Conservation (phyloP, 1,140 invertebrate species). For the Ridgeia piscesae region DNA sequence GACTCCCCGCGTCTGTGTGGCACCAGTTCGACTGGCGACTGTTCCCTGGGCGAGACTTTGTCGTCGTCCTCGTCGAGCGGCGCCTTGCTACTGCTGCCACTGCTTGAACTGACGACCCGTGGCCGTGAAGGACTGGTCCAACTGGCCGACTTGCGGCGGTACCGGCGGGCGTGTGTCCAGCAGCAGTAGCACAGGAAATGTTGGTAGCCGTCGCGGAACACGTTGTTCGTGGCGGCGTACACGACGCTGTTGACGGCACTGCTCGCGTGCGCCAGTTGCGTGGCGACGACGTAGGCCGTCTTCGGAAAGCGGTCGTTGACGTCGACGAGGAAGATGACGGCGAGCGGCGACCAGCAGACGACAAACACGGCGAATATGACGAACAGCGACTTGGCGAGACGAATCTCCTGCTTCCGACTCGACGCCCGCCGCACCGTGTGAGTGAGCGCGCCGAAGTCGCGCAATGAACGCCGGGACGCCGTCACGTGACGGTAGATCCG, state of each 20-base stretch:
- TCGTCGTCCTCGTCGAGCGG: neutral
- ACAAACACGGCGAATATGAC: slow-evolving; percentile 48
- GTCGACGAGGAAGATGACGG: slow-evolving; percentile 45
- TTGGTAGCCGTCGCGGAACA: slow-evolving; percentile 35
- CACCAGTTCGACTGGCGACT: neutral
- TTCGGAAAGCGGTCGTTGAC: slow-evolving; percentile 37
- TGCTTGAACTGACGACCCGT: neutral
- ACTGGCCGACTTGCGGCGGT: neutral
- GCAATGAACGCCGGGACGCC: neutral
- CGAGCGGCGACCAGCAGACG: slow-evolving; percentile 53
- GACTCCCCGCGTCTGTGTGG: neutral
- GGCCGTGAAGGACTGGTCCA: neutral
- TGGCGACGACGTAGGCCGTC: slow-evolving; percentile 33
- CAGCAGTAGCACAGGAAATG: slow-evolving; percentile 12
- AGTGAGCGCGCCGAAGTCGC: neutral
- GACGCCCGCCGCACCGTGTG: neutral
- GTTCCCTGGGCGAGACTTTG: neutral
- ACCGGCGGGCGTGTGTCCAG: neutral
- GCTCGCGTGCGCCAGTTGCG: slow-evolving; percentile 39
- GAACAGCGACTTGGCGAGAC: slow-evolving; percentile 45
- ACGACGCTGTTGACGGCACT: slow-evolving; percentile 38
- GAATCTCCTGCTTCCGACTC: slow-evolving; percentile 38
- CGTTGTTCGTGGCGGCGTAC: slow-evolving; percentile 37
- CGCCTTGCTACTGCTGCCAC: neutral
- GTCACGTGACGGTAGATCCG: slow-evolving; percentile 38